Conservation (phyloP, 2,113 vertebrate genomes). For the Xerus inauris region DNA sequence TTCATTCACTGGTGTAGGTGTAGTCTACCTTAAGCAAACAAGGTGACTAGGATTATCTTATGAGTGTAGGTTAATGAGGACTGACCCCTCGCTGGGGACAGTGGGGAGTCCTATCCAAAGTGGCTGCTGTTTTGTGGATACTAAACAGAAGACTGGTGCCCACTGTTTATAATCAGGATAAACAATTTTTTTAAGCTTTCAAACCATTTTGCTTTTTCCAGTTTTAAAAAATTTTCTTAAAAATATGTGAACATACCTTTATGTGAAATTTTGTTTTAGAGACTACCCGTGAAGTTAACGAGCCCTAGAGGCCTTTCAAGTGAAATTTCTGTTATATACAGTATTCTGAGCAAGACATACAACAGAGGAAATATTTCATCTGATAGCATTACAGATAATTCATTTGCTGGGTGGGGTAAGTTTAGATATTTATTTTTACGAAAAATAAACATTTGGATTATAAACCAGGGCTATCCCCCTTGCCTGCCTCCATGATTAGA, state of each 20-base stretch:
- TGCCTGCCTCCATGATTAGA: background rate
- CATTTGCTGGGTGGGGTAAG: conserved; percentile 3
- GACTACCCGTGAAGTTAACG: conserved; percentile 75
- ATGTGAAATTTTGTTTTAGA: conserved; percentile 64
- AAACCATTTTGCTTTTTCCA: background rate
- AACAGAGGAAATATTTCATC: conserved; percentile 59
- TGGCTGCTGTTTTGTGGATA: background rate
- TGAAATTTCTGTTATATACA: background rate
- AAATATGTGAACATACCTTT: background rate
- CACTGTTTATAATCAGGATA: background rate
- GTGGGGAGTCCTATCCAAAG: background rate
- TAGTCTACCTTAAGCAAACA: background rate
- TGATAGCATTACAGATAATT: conserved; percentile 57
- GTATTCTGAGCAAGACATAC: background rate
- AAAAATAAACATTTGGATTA: conserved; percentile 13
- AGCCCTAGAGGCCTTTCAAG: conserved; percentile 74
- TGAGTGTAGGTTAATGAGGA: background rate
- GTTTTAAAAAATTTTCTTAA: background rate
- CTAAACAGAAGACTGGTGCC: background rate
- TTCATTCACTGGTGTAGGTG: background rate
- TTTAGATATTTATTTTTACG: conserved; percentile 27
- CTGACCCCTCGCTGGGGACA: background rate
- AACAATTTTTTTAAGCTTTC: background rate
- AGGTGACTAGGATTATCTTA: background rate
- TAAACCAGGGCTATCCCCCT: conserved; percentile 25